Evolutionary conservation across 2,113 vertebrate genomes (phyloP), one percentile per base, ranked within the genome.

Genomic region (Catharus bicknelli): DNA sequence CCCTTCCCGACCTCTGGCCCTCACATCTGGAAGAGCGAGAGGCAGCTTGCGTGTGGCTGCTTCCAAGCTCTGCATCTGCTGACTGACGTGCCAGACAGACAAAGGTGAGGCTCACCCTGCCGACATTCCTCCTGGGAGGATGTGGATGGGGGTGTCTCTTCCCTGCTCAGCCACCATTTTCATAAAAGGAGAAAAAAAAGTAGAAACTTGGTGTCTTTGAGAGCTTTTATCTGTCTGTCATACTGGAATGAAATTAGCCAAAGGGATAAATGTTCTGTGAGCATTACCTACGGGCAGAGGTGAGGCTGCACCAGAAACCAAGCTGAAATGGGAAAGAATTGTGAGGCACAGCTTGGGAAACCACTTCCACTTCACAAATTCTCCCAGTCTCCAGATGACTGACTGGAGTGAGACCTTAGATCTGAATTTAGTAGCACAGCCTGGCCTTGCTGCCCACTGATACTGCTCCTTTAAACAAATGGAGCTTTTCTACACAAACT

Each of bases 1-100:
- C 95, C 95, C 82, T 90, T 93, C 68, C 83, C 68, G 90, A 95
- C 95, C 95, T 95, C 94, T 93, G 93, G 88, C 95, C 95, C 75
- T 66, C 85, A 93, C 95, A 95, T 95, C 95, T 96, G 95, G 95
- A 96, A 82, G 83, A 91, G 95, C 23, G 2, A 90, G 93, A 93
- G 72, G 83, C 93, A 90, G 92, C 67, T 91, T 93, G 90, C 8
- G 42, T 95, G 93, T 90, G 88, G 92, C 72, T 88, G 88, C 59
- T 89, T 79, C 93, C 87, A 90, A 90, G 85, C 75, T 75, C 82
- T 51, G 66, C 1, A 32, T 67, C 58, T 83, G 93, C 54, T 53
- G 87, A 94, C 2, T 15, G 87, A 89, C 20, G 0, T 1, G 3
- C 45, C 1, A 43, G 77, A 66, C 67, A 90, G 93, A 82, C 84